These are phyloP conservation scores for Stylophora pistillata DNA, from an alignment of 64 coral and sea anemone species.

Conservation along the genomic window DNA sequence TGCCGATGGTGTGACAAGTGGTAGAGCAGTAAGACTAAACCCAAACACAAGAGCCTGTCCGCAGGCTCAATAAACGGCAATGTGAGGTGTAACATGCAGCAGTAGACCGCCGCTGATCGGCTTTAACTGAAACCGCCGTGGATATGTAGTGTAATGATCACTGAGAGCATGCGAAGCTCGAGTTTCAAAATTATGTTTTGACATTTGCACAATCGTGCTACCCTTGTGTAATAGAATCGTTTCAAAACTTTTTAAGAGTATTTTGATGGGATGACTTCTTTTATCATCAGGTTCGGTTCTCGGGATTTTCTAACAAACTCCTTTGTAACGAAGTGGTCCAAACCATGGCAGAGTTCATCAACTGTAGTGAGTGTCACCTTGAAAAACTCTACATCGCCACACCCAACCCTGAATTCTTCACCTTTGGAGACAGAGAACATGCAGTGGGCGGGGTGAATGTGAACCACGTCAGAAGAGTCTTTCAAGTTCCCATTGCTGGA, in stretches of 20 bases:
- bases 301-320: constrained; percentile 70
- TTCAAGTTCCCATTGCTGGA: constrained; percentile 62
- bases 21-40: too few relatives aligned
- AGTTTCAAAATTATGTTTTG: too few relatives aligned
- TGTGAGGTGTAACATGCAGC: too few relatives aligned
- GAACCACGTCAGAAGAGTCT: constrained; percentile 63
- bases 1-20: too few relatives aligned
- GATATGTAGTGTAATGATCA: too few relatives aligned
- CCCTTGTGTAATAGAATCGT: too few relatives aligned
- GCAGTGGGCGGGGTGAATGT: neutral
- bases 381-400: constrained; percentile 74
- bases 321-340: constrained; percentile 84
- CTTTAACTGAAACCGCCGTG: too few relatives aligned
- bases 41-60: too few relatives aligned
- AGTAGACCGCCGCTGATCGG: too few relatives aligned
- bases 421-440: constrained; percentile 26
- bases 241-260: neutral
- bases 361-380: constrained; percentile 73
- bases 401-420: constrained; percentile 74
- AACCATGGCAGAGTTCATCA: constrained; percentile 78
- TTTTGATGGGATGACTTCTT: neutral
- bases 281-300: constrained; percentile 70
- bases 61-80: too few relatives aligned
- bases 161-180: too few relatives aligned
- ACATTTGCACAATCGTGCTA: too few relatives aligned